These are phyloP conservation scores for Chelonia mydas DNA, from an alignment of 2,797 vertebrate genomes.

Conservation along the genomic window DNA sequence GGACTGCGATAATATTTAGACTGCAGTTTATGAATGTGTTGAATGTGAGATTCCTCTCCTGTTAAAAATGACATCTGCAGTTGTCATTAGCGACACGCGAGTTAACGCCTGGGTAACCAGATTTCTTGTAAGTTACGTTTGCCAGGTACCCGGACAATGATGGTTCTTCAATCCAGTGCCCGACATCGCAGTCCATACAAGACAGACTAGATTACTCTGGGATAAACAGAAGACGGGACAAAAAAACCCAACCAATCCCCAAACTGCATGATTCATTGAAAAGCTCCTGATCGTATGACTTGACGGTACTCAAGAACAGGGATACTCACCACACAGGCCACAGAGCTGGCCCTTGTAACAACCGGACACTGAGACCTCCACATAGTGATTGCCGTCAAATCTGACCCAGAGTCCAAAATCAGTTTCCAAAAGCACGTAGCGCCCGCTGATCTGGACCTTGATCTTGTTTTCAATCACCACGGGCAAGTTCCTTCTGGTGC, in stretches of 20 bases:
- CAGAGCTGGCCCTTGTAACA: constrained; percentile 86
- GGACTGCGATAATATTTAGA: not conserved
- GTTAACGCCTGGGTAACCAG: not conserved
- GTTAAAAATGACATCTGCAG: not conserved
- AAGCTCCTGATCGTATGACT: not conserved
- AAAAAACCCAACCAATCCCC: not conserved
- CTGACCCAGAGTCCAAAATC: constrained; percentile 88
- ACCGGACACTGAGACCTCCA: constrained; percentile 86
- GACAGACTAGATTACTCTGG: not conserved
- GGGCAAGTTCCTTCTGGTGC: constrained; percentile 80
- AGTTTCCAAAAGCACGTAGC: constrained; percentile 88
- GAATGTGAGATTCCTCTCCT: not conserved
- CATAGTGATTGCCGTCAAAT: constrained; percentile 91
- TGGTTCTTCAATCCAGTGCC: not conserved
- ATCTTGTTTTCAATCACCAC: constrained; percentile 77
- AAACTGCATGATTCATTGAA: not conserved
- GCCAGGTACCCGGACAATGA: not conserved
- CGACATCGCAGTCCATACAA: not conserved
- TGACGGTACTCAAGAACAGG: not conserved
- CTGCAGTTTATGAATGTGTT: not conserved
- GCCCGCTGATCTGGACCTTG: constrained; percentile 86
- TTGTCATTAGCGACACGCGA: not conserved
- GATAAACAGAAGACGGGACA: not conserved
- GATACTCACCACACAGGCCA: constrained; percentile 89
- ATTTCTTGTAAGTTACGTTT: not conserved